These are phyloP conservation scores for Sebastiscus albofasciatus DNA, from an alignment of 2,797 vertebrate species.

Conservation along the genomic window DNA sequence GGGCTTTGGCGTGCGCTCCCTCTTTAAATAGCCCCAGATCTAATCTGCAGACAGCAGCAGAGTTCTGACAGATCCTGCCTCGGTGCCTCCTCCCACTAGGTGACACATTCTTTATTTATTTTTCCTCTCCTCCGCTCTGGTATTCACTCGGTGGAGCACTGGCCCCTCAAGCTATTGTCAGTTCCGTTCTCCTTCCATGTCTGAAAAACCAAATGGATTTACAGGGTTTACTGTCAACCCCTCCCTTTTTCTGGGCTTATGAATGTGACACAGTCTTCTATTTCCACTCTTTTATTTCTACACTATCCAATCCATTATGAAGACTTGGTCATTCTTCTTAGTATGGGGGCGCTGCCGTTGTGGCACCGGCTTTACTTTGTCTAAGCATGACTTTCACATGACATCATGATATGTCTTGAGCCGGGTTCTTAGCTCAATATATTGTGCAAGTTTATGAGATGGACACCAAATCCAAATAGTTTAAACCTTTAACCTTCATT, in stretches of 20 bases:
- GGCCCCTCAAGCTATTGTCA: constrained; percentile 85
- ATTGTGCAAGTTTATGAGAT: constrained; percentile 12
- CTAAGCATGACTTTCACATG: constrained; percentile 24
- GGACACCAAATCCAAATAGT: not conserved
- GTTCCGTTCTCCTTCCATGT: constrained; percentile 84
- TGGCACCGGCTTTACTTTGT: constrained; percentile 29
- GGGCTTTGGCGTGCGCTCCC: constrained; percentile 57
- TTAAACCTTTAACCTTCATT: not conserved
- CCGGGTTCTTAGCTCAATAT: not conserved
- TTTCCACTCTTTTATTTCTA: constrained; percentile 67
- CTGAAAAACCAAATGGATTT: constrained; percentile 84
- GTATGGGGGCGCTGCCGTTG: constrained; percentile 28
- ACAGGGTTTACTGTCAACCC: constrained; percentile 80
- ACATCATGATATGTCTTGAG: constrained; percentile 15
- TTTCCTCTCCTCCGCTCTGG: constrained; percentile 75
- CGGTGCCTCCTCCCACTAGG: constrained; percentile 79
- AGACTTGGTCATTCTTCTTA: constrained; percentile 70
- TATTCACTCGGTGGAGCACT: constrained; percentile 81
- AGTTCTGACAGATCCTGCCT: constrained; percentile 84
- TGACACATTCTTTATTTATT: constrained; percentile 84
- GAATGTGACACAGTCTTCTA: constrained; percentile 53
- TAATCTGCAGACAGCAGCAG: constrained; percentile 85
- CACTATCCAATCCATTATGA: constrained; percentile 57
- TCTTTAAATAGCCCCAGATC: constrained; percentile 84
- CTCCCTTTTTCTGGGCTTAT: constrained; percentile 64